Evolutionary conservation across 2,888 invertebrate species (phyloP), one percentile per base, ranked within the genome.

Genomic region (Pyrochroa serraticornis): DNA sequence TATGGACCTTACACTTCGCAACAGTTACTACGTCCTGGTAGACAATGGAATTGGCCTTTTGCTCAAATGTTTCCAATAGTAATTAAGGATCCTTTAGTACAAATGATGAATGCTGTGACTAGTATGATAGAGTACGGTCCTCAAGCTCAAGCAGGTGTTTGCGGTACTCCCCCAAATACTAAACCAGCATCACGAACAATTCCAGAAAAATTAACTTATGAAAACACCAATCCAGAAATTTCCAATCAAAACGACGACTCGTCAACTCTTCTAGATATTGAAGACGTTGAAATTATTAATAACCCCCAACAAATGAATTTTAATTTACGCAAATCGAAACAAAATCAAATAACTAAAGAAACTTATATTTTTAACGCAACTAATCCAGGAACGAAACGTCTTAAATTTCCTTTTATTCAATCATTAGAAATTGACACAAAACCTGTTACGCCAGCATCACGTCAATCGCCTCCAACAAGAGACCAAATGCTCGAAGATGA

Each of bases 61-160:
- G 80, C 82, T 6, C 75, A 78, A 33, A 77, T 78, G 33, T 86
- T 86, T 66, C 86, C 86, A 0, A 79, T 86, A 32, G 71, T 84
- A 6, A 81, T 86, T 31, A 83, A 81, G 73, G 84, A 86, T 68
- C 86, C 86, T 0, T 71, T 85, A 7, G 68, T 83, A 6, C 81
- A 81, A 54, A 77, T 84, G 45, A 73, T 82, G 32, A 84, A 84
- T 41, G 82, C 83, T 2, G 81, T 82, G 71, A 81, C 81, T 31
- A 82, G 81, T 60, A 80, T 86, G 66, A 69, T 86, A 39, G 85
- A 87, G 73, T 83, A 83, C 63, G 86, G 86, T 1, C 85, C 85
- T 66, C 79, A 69, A 43, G 84, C 84, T 35, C 84, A 85, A 65
- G 78, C 82, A 8, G 66, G 65, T n/a, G 69, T 68, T 38, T 71